phyloP scores from a whole-genome alignment of 2,888 invertebrate genomes.

The Phyllotreta cruciferae region DNA sequence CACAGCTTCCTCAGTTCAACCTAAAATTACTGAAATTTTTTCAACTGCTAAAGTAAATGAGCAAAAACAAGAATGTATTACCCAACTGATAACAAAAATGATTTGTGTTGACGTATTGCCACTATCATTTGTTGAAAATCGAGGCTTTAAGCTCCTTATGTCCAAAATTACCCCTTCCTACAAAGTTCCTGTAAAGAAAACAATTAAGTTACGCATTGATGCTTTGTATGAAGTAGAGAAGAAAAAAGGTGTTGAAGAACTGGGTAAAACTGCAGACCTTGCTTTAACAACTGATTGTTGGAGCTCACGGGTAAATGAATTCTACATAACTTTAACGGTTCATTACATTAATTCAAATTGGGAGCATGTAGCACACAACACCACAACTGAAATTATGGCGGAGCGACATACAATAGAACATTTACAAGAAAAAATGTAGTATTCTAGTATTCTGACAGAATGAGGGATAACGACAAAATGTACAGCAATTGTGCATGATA shows the following conservation, averaged over 20 bases:
- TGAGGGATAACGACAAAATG: conserved; percentile 40
- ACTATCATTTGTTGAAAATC: neutral
- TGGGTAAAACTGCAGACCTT: conserved; percentile 1
- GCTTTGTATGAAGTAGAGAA: conserved; percentile 1
- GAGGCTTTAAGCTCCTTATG: neutral
- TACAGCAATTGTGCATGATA: conserved; percentile 43
- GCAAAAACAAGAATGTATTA: neutral
- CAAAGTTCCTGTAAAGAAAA: conserved; percentile 1
- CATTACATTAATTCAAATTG: conserved; percentile 40
- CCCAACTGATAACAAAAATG: conserved; percentile 4
- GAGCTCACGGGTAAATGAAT: conserved; percentile 41
- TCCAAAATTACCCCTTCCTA: neutral
- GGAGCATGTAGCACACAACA: conserved; percentile 34
- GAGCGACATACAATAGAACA: conserved; percentile 41
- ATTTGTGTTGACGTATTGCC: conserved; percentile 2
- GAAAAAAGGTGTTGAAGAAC: neutral
- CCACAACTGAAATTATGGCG: conserved; percentile 39
- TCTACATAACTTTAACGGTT: conserved; percentile 42
- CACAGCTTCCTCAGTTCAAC: too few species aligned
- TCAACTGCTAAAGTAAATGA: neutral
- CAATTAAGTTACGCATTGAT: conserved; percentile 1
- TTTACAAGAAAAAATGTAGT: conserved; percentile 38
- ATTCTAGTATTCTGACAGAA: conserved; percentile 38
- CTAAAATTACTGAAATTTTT: neutral
- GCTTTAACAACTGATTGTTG: conserved; percentile 43